Conservation (phyloP, 2,888 invertebrate species). For the Ormyrus nitidulus region DNA sequence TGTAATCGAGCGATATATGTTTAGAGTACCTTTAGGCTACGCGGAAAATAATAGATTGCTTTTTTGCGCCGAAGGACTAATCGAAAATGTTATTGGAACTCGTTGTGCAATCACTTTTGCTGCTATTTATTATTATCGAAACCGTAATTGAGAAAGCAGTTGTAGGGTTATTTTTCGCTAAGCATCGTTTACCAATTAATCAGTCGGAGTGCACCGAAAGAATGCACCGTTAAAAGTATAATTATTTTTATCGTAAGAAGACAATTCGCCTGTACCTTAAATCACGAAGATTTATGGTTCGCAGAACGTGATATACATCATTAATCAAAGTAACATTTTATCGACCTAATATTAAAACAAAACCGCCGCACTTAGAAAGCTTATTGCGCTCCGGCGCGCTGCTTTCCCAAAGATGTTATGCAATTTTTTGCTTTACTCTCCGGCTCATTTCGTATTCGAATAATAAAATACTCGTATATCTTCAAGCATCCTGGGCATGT, state of each 20-base stretch:
- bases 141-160: conserved; percentile 22
- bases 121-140: conserved; percentile 38
- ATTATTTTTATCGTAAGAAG: background rate
- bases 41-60: conserved; percentile 40
- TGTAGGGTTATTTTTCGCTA: background rate
- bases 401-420: no score
- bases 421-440: no score
- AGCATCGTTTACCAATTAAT: conserved; percentile 6
- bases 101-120: conserved; percentile 3
- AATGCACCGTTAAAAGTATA: background rate
- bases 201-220: background rate
- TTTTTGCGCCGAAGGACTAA: conserved; percentile 41
- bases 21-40: conserved; percentile 19
- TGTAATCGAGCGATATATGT: conserved; percentile 4
- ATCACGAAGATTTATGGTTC: conserved; percentile 12
- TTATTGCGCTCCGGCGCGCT: no score
- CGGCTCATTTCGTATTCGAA: no score
- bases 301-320: background rate
- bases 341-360: background rate
- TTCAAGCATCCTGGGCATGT: no score
- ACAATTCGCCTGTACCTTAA: conserved; percentile 1
- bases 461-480: no score
- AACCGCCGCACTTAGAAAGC: background rate
- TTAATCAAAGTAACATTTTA: background rate
- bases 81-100: conserved; percentile 24